A percentile compares a stretch with the other conserved stretches of the same genome.
phyloP scores from a whole-genome alignment of 2,797 vertebrate species.

The Loriculus beryllinus region DNA sequence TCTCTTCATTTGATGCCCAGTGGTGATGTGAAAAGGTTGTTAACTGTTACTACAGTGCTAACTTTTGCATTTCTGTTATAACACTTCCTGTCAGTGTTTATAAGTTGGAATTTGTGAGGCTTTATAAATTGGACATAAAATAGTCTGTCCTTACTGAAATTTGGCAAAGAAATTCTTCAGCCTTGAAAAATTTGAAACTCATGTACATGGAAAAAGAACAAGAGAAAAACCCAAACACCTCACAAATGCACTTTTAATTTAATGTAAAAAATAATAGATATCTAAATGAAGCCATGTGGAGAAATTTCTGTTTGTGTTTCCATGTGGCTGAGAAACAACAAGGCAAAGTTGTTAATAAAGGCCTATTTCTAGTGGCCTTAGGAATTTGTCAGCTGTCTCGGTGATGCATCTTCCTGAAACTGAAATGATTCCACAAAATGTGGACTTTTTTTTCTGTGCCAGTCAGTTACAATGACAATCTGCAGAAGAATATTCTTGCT shows the following conservation, averaged over 20 bases:
- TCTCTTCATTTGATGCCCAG: neutral
- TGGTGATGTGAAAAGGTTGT: neutral
- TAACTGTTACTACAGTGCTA: neutral
- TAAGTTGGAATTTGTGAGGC: neutral
- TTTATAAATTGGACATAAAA: neutral
- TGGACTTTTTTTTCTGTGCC: neutral
- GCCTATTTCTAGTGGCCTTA: neutral
- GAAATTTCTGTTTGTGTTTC: neutral
- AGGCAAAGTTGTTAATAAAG: neutral
- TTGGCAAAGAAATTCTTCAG: neutral
- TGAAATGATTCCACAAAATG: neutral
- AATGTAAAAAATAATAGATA: neutral
- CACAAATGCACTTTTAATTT: neutral
- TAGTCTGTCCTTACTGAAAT: neutral
- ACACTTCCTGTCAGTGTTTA: neutral
- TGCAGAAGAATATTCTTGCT: neutral
- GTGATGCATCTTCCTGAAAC: neutral
- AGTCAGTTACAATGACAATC: neutral
- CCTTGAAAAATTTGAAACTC: neutral
- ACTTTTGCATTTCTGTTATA: neutral
- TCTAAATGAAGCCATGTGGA: neutral
- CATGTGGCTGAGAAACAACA: neutral
- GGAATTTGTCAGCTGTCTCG: neutral
- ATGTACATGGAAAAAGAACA: neutral
- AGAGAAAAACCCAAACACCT: neutral